phyloP scores from a whole-genome alignment of 2,888 invertebrate species.

The Drosophila vallismaia region DNA sequence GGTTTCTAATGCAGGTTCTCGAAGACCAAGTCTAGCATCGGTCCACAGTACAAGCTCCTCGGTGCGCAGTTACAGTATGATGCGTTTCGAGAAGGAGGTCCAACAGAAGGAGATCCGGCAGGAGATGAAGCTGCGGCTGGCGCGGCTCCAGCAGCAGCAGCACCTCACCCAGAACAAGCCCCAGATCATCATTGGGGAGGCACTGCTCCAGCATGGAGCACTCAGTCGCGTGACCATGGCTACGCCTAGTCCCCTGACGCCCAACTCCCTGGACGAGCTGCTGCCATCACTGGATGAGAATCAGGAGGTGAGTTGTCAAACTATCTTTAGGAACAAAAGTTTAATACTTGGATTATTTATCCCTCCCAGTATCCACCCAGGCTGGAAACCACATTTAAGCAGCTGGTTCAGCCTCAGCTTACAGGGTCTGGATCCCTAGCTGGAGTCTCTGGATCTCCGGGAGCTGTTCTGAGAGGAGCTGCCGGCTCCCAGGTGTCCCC shows the following conservation, averaged over 20 bases:
- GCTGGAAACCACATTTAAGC: slow-evolving; percentile 65
- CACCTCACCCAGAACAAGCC: slow-evolving; percentile 85
- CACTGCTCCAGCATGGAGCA: slow-evolving; percentile 78
- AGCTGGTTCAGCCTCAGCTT: slow-evolving; percentile 64
- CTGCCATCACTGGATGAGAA: slow-evolving; percentile 92
- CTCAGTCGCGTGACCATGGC: slow-evolving; percentile 78
- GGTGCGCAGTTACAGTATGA: slow-evolving; percentile 91
- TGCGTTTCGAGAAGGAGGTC: slow-evolving; percentile 91
- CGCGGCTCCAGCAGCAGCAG: slow-evolving; percentile 87
- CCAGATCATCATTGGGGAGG: slow-evolving; percentile 84
- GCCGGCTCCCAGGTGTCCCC: slow-evolving; percentile 46
- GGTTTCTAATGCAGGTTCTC: slow-evolving; percentile 87
- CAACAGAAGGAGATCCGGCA: slow-evolving; percentile 91
- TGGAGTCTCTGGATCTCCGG: slow-evolving; percentile 6
- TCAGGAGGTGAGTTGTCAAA: slow-evolving; percentile 86
- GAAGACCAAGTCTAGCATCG: slow-evolving; percentile 94
- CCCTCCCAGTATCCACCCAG: slow-evolving; percentile 69
- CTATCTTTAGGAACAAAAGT: too few species aligned
- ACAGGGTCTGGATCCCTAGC: slow-evolving; percentile 18
- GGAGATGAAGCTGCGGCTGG: slow-evolving; percentile 91
- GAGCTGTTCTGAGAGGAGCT: slow-evolving; percentile 44
- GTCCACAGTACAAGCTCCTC: slow-evolving; percentile 93
- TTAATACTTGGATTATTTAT: background rate
- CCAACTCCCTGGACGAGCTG: slow-evolving; percentile 93
- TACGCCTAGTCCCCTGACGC: slow-evolving; percentile 91